A percentile compares a stretch with the other conserved stretches of the same genome.
Evolutionary conservation across 1,140 invertebrate genomes (phyloP).

Genomic region (Orchesella cincta): DNA sequence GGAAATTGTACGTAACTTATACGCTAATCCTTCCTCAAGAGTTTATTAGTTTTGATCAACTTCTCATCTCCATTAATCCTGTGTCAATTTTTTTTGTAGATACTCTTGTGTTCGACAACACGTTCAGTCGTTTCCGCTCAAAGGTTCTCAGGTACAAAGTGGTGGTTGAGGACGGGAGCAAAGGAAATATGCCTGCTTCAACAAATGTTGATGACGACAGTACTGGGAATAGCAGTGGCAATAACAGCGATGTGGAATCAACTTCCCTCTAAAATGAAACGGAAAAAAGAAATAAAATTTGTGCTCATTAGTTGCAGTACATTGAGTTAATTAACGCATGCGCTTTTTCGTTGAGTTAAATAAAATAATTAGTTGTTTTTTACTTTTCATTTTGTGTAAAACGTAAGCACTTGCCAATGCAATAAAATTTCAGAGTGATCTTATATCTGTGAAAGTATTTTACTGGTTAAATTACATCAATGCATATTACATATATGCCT

Average conservation of each 20-base stretch:
- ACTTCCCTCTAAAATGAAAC: not conserved
- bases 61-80: not conserved
- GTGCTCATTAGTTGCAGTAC: too few relatives aligned
- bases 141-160: constrained; percentile 3
- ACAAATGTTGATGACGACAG: not conserved
- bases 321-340: too few relatives aligned
- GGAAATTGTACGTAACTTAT: constrained; percentile 8
- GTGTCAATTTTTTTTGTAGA: constrained; percentile 2
- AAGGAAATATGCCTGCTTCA: not conserved
- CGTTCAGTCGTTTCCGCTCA: constrained; percentile 18
- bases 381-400: too few relatives aligned
- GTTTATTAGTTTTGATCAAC: not conserved
- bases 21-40: not conserved
- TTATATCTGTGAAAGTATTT: too few relatives aligned
- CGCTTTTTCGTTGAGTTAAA: too few relatives aligned
- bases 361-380: too few relatives aligned
- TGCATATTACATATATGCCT: too few relatives aligned
- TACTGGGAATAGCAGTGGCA: not conserved
- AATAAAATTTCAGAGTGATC: too few relatives aligned
- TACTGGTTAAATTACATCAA: too few relatives aligned
- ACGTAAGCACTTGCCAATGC: too few relatives aligned
- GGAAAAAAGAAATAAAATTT: too few relatives aligned
- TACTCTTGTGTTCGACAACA: constrained; percentile 20
- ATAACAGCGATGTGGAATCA: not conserved
- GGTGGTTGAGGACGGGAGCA: not conserved